These are phyloP conservation scores for Lasioglossum marginatum DNA, from an alignment of 2,888 invertebrate genomes.

Conservation along the genomic window DNA sequence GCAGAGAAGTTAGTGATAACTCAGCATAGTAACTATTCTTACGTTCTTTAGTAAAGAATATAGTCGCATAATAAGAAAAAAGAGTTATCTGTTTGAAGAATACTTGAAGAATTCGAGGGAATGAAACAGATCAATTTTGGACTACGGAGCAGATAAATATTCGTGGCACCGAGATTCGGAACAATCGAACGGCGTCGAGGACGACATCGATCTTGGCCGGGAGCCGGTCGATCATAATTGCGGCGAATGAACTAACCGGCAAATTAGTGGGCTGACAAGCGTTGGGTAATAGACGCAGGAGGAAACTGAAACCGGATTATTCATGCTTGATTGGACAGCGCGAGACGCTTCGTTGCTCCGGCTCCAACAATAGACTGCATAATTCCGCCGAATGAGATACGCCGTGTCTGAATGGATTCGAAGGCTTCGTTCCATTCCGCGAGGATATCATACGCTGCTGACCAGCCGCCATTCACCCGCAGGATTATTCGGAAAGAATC, in stretches of 20 bases:
- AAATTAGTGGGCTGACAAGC: conserved; percentile 79
- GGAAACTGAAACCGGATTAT: conserved; percentile 78
- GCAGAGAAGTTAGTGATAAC: neutral
- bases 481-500: conserved; percentile 53
- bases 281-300: conserved; percentile 75
- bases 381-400: conserved; percentile 74
- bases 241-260: conserved; percentile 74
- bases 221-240: conserved; percentile 66
- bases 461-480: conserved; percentile 38
- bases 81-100: too few relatives aligned
- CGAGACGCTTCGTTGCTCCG: conserved; percentile 73
- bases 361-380: conserved; percentile 74
- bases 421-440: conserved; percentile 60
- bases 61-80: too few relatives aligned
- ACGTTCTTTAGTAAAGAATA: too few relatives aligned
- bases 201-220: conserved; percentile 3
- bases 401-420: conserved; percentile 61
- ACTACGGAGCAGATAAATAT: neutral
- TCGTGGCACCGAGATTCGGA: neutral
- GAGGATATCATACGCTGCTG: conserved; percentile 38
- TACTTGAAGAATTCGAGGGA: too few relatives aligned
- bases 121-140: too few relatives aligned
- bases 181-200: neutral
- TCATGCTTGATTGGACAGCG: conserved; percentile 75
- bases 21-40: too few relatives aligned